phyloP scores from a whole-genome alignment of 2,888 invertebrate species.

The Fissipunctia ypsillon region DNA sequence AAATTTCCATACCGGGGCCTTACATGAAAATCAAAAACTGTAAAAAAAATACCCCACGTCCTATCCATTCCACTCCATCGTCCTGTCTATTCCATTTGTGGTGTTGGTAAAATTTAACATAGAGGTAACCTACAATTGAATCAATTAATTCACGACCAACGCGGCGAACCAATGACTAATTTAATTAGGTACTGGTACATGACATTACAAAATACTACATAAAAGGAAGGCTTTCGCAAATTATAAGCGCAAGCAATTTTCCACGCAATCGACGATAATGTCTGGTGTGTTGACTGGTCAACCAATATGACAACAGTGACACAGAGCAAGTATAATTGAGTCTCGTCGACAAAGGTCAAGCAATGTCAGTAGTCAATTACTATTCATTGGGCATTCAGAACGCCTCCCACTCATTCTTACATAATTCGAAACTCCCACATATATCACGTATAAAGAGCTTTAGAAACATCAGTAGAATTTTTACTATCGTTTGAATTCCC shows the following conservation, averaged over 20 bases:
- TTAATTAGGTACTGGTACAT: not conserved
- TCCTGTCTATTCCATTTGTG: too few species aligned
- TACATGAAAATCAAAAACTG: too few species aligned
- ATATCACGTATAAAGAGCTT: not conserved
- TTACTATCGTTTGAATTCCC: constrained; percentile 15
- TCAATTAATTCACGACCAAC: not conserved
- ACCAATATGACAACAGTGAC: not conserved
- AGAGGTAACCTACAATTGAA: not conserved
- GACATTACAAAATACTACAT: not conserved
- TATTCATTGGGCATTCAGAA: constrained; percentile 5
- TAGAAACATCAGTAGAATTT: constrained; percentile 2
- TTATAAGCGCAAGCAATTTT: constrained; percentile 29
- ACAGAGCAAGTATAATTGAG: constrained; percentile 35
- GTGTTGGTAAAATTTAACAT: not conserved
- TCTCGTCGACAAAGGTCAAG: constrained; percentile 43
- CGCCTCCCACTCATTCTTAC: constrained; percentile 22
- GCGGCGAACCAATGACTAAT: constrained; percentile 12
- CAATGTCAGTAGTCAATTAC: constrained; percentile 32
- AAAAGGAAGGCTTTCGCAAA: not conserved
- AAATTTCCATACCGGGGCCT: too few species aligned
- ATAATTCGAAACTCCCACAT: constrained; percentile 32
- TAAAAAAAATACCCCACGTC: too few species aligned
- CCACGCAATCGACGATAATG: not conserved
- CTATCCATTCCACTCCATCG: too few species aligned
- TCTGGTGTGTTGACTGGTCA: not conserved